Evolutionary conservation across 2,113 vertebrate species (phyloP).

Genomic region (Amphilophus citrinellus): DNA sequence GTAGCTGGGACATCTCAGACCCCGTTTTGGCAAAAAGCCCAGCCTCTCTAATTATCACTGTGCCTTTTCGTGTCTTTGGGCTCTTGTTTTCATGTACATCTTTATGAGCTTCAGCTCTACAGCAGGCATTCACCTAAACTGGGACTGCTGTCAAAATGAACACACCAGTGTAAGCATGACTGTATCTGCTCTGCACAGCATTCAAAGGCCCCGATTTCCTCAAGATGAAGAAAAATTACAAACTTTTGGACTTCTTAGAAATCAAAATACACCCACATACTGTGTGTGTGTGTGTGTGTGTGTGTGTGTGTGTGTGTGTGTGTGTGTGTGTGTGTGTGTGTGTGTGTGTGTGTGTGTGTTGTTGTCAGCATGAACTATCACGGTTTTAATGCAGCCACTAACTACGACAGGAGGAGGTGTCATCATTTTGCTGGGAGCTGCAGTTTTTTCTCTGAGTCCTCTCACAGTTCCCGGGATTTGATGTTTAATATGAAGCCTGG

Average conservation of each 20-base stretch:
- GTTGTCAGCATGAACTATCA: too few species aligned
- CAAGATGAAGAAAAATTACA: slow-evolving; percentile 7
- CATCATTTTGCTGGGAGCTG: too few species aligned
- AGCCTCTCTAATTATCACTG: slow-evolving; percentile 53
- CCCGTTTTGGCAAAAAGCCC: slow-evolving; percentile 59
- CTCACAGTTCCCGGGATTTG: too few species aligned
- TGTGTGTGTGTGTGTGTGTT: too few species aligned
- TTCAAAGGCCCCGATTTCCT: not conserved
- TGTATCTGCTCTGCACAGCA: not conserved
- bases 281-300: too few species aligned
- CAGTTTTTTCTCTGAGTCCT: too few species aligned
- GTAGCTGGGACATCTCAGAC: slow-evolving; percentile 65
- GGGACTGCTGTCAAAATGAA: not conserved
- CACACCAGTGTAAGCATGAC: not conserved
- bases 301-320: too few species aligned
- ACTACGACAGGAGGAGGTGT: too few species aligned
- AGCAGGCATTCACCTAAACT: not conserved
- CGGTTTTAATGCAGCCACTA: too few species aligned
- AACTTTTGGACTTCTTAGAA: not conserved
- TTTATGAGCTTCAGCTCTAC: not conserved
- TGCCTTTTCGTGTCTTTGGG: slow-evolving; percentile 48
- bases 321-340: too few species aligned
- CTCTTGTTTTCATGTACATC: slow-evolving; percentile 30
- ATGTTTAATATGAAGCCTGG: too few species aligned
- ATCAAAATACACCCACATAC: not conserved